Evolutionary conservation across 1,140 invertebrate genomes (phyloP), one percentile per base, ranked within the genome.

Genomic region (Hypothenemus hampei): DNA sequence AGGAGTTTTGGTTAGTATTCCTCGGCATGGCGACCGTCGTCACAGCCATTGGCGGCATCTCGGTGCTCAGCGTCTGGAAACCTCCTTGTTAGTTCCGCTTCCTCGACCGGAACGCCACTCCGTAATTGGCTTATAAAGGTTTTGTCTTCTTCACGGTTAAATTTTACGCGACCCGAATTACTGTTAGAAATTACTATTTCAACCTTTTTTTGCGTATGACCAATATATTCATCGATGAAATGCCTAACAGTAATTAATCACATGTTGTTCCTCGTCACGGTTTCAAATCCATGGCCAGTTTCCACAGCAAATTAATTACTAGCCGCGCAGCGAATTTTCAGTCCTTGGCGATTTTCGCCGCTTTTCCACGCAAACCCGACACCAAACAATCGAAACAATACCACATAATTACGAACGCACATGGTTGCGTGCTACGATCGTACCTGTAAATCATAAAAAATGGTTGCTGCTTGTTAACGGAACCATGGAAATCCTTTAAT

Each of bases 401-500:
- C 26, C 31, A 49, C 15, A 49, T 49, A 49, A 40, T 39, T 49
- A 49, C 44, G 3, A 33, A 46, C 44, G 44, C 44, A 46, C 26
- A 29, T 19, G 44, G 24, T 49, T 40, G 47, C 47, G 47, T 49
- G 47, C 47, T 7, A 15, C 6, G 21, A 22, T 24, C 16, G 16
- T 15, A 37, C 33, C 31, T 24, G 31, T 49, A 49, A 49, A 49
- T 49, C 47, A 49, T 49, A 49, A 22, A 48, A 40, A 48, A 37
- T 37, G n/a, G 33, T 39, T 39, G 31, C 35, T 19, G 31, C 11
- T 21, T 31, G 46, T 37, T 40, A 36, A 48, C 20, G 26, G 33
- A 51, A 51, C 36, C 49, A 29, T 51, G 49, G 39, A 51, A 51
- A 49, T 40, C 35, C 47, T 33, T 43, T 51, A 51, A 51, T 51